These are phyloP conservation scores for Oncorhynchus gorbuscha DNA, from an alignment of 2,113 vertebrate species.

Conservation along the genomic window DNA sequence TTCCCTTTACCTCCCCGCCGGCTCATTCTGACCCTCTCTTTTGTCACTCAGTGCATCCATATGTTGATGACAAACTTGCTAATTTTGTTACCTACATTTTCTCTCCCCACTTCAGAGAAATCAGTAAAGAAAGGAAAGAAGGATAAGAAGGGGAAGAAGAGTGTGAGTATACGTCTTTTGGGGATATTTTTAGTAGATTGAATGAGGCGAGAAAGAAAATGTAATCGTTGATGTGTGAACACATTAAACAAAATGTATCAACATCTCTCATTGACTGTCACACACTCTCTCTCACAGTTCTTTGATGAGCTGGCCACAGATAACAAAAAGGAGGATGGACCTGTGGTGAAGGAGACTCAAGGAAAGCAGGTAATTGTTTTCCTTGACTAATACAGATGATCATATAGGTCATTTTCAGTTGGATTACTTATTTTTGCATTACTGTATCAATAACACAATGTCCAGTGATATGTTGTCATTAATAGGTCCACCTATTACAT, in stretches of 20 bases:
- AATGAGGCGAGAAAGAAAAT: not conserved
- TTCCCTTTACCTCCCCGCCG: not conserved
- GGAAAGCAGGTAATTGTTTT: slow-evolving; percentile 73
- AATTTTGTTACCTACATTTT: not conserved
- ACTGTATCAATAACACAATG: too few species aligned
- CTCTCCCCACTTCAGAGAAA: slow-evolving; percentile 66
- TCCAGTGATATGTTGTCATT: too few species aligned
- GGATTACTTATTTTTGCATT: too few species aligned
- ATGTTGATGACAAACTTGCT: not conserved
- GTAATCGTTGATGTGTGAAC: not conserved
- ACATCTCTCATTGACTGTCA: not conserved
- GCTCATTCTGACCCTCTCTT: not conserved
- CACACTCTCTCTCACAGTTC: slow-evolving; percentile 70
- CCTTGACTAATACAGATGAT: not conserved
- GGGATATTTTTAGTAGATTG: too few species aligned
- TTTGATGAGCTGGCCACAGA: slow-evolving; percentile 87
- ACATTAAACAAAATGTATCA: not conserved
- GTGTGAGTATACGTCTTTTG: slow-evolving; percentile 68
- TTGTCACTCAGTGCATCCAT: not conserved
- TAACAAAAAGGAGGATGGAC: slow-evolving; percentile 71
- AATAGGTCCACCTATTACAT: too few species aligned
- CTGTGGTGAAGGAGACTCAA: slow-evolving; percentile 66
- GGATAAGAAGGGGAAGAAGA: slow-evolving; percentile 89
- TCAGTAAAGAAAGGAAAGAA: slow-evolving; percentile 85
- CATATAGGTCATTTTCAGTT: not conserved